A percentile compares a stretch with the other conserved stretches of the same genome.
Conservation (phyloP, 1,140 invertebrate species). For the Leptinotarsa texana region DNA sequence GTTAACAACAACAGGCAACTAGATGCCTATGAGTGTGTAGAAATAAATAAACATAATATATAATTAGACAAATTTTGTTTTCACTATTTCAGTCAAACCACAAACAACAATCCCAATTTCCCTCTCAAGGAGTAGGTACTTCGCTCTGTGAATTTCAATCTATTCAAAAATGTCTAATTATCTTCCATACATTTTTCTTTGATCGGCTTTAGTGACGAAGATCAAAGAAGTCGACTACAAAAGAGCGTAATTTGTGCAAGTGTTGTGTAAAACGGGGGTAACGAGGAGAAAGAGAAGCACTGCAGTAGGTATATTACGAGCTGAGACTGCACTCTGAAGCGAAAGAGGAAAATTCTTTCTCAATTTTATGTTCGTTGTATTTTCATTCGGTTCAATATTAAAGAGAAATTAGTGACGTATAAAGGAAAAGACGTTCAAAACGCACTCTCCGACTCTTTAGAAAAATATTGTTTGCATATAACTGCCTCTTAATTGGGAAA, state of each 20-base stretch:
- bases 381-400: background rate
- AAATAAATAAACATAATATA: too few species aligned
- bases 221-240: constrained; percentile 18
- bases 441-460: background rate
- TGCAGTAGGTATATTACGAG: background rate
- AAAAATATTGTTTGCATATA: background rate
- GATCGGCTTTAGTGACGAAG: background rate
- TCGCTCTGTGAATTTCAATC: background rate
- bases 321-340: background rate
- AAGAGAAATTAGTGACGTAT: background rate
- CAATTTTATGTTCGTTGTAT: background rate
- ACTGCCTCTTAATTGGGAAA: too few species aligned
- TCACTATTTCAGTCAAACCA: too few species aligned
- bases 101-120: background rate
- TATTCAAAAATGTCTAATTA: constrained; percentile 9
- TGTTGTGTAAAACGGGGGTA: constrained; percentile 8
- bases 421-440: background rate
- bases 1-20: too few species aligned
- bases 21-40: too few species aligned
- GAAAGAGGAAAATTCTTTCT: background rate
- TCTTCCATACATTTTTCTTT: constrained; percentile 7
- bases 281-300: constrained; percentile 4
- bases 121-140: background rate
- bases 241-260: constrained; percentile 20
- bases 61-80: too few species aligned